A percentile compares a stretch with the other conserved stretches of the same genome.
Conservation (phyloP, 92 coral and sea anemone genomes). For the Pocillopora grandis region DNA sequence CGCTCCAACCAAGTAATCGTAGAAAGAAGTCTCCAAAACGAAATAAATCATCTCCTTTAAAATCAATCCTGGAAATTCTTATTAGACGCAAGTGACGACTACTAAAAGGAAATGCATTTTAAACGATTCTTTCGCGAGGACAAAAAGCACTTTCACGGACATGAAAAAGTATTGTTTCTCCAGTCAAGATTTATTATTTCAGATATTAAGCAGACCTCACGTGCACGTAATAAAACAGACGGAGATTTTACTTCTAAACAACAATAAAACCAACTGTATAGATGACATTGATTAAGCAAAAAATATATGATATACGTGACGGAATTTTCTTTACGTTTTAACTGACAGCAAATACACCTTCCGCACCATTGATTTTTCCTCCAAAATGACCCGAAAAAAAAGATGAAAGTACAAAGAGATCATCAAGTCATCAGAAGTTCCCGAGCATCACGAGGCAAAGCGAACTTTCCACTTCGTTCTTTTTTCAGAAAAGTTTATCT, state of each 20-base stretch:
- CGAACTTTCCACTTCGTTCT: slow-evolving; percentile 4
- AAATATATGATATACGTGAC: neutral
- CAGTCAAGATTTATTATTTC: neutral
- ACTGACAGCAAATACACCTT: neutral
- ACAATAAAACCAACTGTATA: slow-evolving; percentile 5
- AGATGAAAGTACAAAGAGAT: neutral
- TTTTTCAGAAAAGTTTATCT: neutral
- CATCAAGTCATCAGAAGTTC: neutral
- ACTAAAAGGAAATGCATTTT: no score
- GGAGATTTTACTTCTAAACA: neutral
- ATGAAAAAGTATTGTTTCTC: neutral
- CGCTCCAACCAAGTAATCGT: no score
- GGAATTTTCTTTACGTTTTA: neutral
- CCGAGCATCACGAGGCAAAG: neutral
- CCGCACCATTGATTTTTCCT: neutral
- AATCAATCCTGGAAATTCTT: no score
- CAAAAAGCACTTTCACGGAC: neutral
- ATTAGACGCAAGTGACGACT: no score
- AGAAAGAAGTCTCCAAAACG: no score
- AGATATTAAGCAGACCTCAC: neutral
- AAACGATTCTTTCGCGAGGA: no score
- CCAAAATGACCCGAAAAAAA: neutral
- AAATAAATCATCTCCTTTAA: no score
- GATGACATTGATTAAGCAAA: slow-evolving; percentile 1
- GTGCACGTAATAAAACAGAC: slow-evolving; percentile 25